These are phyloP conservation scores for Chironomus striatipennis DNA, from an alignment of 1,140 invertebrate species.

Conservation along the genomic window DNA sequence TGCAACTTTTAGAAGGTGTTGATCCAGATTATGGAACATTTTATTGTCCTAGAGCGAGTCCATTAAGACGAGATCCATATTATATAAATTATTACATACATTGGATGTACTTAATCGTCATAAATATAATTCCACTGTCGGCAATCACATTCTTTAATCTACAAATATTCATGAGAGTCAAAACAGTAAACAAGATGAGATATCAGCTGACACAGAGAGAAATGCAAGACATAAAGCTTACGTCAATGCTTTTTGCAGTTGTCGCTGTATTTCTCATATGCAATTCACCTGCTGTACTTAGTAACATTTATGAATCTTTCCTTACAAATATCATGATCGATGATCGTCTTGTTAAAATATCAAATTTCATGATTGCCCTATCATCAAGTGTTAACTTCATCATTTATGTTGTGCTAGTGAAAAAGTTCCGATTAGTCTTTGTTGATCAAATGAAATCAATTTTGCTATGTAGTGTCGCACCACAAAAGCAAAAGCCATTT, in stretches of 20 bases:
- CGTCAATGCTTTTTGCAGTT: background rate
- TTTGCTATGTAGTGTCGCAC: background rate
- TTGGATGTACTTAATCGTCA: background rate
- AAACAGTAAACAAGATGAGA: background rate
- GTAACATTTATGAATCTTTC: background rate
- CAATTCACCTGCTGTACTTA: background rate
- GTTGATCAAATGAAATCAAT: constrained; percentile 14
- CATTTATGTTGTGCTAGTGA: background rate
- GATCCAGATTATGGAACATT: background rate
- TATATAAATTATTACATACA: background rate
- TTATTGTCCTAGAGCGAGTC: background rate
- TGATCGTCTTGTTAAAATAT: background rate
- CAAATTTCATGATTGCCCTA: background rate
- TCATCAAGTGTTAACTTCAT: background rate
- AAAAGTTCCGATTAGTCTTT: background rate
- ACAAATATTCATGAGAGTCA: background rate
- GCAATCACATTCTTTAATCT: background rate
- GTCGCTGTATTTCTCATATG: constrained; percentile 1
- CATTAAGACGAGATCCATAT: background rate
- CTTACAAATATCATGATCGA: background rate
- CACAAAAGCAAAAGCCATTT: background rate
- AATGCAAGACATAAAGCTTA: background rate
- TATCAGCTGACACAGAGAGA: background rate
- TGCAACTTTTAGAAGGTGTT: background rate
- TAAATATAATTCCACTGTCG: background rate